These are phyloP conservation scores for Lampris megalopsis DNA, from an alignment of 2,113 vertebrate genomes.

Conservation along the genomic window DNA sequence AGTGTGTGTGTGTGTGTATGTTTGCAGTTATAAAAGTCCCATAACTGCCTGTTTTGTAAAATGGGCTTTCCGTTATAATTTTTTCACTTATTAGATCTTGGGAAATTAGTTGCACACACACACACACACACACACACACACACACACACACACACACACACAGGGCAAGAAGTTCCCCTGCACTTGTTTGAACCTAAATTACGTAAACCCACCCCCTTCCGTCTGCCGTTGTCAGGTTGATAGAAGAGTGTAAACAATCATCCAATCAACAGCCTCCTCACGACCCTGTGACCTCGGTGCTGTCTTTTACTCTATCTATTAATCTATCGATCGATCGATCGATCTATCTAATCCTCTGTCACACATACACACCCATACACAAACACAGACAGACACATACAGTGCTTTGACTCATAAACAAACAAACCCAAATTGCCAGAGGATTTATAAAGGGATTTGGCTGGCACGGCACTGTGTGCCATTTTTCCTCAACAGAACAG, in stretches of 20 bases:
- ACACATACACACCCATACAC: not conserved
- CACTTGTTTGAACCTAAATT: constrained; percentile 2
- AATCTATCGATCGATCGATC: constrained; percentile 34
- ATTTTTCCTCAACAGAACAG: constrained; percentile 63
- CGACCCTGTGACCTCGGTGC: not conserved
- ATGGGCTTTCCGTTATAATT: not conserved
- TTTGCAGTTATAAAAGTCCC: too few species aligned
- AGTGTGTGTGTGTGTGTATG: too few species aligned
- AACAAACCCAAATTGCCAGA: constrained; percentile 58
- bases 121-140: not conserved
- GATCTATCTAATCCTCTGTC: constrained; percentile 17
- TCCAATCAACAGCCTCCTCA: constrained; percentile 5
- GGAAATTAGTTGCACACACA: too few species aligned
- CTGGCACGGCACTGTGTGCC: constrained; percentile 44
- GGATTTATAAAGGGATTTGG: constrained; percentile 66
- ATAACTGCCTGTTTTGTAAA: not conserved
- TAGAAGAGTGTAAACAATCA: constrained; percentile 4
- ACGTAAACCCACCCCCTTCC: constrained; percentile 7
- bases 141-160: not conserved
- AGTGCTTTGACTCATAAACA: constrained; percentile 32
- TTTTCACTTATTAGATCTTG: too few species aligned
- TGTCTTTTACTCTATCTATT: not conserved
- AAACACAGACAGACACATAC: constrained; percentile 3
- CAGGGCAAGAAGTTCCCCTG: not conserved
- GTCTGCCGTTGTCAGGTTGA: not conserved